Base-by-base conservation (phyloP, 1,140 invertebrate genomes). In the Glomeris maerens region DNA sequence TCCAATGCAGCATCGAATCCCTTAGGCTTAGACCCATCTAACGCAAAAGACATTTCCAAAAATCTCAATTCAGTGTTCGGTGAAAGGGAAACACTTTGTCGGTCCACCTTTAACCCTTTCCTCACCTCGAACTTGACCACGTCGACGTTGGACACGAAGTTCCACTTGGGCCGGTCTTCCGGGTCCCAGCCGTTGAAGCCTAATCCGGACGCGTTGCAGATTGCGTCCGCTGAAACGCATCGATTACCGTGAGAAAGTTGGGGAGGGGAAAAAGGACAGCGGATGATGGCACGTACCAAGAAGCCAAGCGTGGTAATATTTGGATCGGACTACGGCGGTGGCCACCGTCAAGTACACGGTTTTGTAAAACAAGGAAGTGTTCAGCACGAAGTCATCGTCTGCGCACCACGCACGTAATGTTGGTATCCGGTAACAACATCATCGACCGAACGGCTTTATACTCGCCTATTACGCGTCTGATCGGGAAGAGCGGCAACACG, bases 271-370 rank as follows among this genome's bases (percentile, higher is more conserved):
- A 49, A 13, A n/a, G 23, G 23, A 5, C 7, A 42, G 28, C 5
- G 5, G 28, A 46, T 4, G 28, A 46, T 23, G 28, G 3, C 1
- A 40, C 58, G 59, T 58, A 72, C 70, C 66, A 41, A 96, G 71
- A 28, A 88, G 73, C 92, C 93, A 98, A 2, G 91, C 94, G 64
- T 93, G 87, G 68, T 97, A 97, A 71, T 97, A 97, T 69, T 95
- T 95, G 62, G 83, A 83, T 52, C 90, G 76, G 50, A 81, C 78
- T 29, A 84, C 68, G 55, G 84, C 75, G 25, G 86, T 86, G 20
- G 78, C 74, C 31, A 85, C 67, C 58, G 83, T 75, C 50, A 91
- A 72, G 67, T 84, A 95, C 72, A 80, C 77, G 26, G 83, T 68
- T 64, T 83, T 78, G 55, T 81, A 79, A 3, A 73, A 27, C 22